Conservation (phyloP, 2,797 vertebrate genomes). For the Phoxinus dragarum region DNA sequence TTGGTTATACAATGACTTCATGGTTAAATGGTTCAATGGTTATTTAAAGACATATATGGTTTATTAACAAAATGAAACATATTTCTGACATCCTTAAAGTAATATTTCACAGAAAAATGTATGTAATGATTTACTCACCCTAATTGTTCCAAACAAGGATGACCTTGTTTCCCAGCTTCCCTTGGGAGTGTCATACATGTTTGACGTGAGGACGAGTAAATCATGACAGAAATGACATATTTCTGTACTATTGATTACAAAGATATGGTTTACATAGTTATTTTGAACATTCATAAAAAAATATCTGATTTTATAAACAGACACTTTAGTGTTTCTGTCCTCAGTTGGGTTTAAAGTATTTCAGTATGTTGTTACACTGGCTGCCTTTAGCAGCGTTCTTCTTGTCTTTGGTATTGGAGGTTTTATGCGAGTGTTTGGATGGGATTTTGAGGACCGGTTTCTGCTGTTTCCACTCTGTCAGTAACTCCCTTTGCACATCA, state of each 20-base stretch:
- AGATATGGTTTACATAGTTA: neutral
- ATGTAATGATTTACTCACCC: neutral
- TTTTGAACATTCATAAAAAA: neutral
- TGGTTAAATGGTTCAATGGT: too few relatives aligned
- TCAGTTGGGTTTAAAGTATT: constrained; percentile 82
- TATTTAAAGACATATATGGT: neutral
- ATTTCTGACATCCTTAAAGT: neutral
- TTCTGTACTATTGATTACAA: neutral
- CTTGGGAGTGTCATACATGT: neutral
- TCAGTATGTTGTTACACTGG: constrained; percentile 78
- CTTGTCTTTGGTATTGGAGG: constrained; percentile 63
- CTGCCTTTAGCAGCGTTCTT: constrained; percentile 61
- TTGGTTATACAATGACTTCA: neutral
- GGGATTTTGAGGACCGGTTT: constrained; percentile 66
- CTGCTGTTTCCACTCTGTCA: constrained; percentile 83
- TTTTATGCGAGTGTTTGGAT: constrained; percentile 62
- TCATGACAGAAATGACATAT: neutral
- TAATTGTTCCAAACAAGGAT: neutral
- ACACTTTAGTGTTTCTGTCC: neutral
- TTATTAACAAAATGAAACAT: constrained; percentile 17
- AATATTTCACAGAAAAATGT: neutral
- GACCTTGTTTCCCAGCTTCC: neutral
- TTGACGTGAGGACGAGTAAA: neutral
- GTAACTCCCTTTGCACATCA: constrained; percentile 84
- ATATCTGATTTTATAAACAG: neutral